phyloP scores from a whole-genome alignment of 2,888 invertebrate genomes.

The Parthenolecanium corni region DNA sequence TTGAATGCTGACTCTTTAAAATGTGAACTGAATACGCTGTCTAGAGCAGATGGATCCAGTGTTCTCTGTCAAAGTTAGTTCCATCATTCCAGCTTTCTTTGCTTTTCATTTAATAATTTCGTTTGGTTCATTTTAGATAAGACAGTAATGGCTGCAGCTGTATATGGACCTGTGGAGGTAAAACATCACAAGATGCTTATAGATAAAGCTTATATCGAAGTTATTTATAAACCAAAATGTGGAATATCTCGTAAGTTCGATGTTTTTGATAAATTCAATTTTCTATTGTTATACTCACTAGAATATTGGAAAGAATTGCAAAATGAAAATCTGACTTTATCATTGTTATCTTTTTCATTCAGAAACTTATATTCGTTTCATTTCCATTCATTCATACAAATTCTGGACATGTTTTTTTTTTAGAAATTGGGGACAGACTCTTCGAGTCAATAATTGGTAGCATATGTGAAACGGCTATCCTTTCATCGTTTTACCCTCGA shows the following conservation, averaged over 20 bases:
- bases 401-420: no score
- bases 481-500: constrained; percentile 63
- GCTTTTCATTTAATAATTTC: neutral
- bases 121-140: constrained; percentile 46
- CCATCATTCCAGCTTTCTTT: neutral
- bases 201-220: constrained; percentile 65
- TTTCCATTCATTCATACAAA: no score
- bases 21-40: constrained; percentile 21
- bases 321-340: neutral
- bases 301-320: no score
- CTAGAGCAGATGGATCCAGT: constrained; percentile 24
- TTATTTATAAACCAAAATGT: constrained; percentile 60
- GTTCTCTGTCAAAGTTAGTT: constrained; percentile 6
- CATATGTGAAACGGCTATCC: constrained; percentile 61
- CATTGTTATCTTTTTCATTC: neutral
- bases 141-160: constrained; percentile 63
- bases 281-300: no score
- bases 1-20: constrained; percentile 5
- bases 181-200: constrained; percentile 62
- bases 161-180: constrained; percentile 73
- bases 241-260: constrained; percentile 53
- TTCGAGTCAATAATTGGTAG: constrained; percentile 63
- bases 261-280: no score
- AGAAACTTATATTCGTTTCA: constrained; percentile 29
- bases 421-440: constrained; percentile 54